Conservation (phyloP, 2,113 vertebrate species). For the Tringa solitaria region DNA sequence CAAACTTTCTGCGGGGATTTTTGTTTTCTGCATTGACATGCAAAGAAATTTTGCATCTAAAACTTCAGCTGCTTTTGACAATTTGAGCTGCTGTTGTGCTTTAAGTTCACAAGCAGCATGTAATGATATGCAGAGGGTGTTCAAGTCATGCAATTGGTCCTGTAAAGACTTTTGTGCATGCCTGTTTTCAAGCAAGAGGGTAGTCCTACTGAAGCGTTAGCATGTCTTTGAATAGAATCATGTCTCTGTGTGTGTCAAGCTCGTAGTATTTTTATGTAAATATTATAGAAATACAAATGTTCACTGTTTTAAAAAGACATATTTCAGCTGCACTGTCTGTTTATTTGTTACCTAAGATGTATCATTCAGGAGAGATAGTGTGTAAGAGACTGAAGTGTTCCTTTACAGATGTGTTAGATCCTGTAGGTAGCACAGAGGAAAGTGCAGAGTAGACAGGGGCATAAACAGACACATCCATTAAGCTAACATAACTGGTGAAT, state of each 20-base stretch:
- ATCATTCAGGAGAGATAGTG: not conserved
- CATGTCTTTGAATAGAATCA: not conserved
- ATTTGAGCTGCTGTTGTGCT: not conserved
- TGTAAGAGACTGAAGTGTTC: accelerated
- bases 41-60: not conserved
- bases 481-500: not conserved
- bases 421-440: not conserved
- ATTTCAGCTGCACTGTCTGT: not conserved
- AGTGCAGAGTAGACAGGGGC: not conserved
- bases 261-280: not conserved
- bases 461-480: not conserved
- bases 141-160: not conserved
- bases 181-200: not conserved
- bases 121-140: not conserved
- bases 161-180: not conserved
- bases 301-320: not conserved
- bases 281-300: not conserved
- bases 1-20: not conserved
- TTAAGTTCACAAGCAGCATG: not conserved
- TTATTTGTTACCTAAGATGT: not conserved
- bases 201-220: not conserved
- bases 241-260: not conserved
- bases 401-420: not conserved
- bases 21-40: not conserved
- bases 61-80: not conserved